A percentile compares a stretch with the other conserved stretches of the same genome.
Conservation (phyloP, 1,140 invertebrate species). For the Myzus persicae region DNA sequence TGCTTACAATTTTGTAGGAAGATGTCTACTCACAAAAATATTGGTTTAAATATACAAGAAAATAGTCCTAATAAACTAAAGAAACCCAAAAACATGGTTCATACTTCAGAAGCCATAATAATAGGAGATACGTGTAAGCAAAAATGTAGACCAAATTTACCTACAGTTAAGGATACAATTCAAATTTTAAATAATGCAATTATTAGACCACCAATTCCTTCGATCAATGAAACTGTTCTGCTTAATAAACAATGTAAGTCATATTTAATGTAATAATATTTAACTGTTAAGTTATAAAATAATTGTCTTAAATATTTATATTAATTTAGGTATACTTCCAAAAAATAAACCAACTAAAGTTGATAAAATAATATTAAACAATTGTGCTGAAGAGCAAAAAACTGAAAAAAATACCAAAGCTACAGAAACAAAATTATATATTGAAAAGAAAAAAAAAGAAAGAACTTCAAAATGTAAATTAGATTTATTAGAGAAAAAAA, state of each 20-base stretch:
- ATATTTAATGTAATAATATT: background rate
- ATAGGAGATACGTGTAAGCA: background rate
- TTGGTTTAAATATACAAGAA: background rate
- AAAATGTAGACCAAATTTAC: background rate
- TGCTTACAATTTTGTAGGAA: background rate
- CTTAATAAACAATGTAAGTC: background rate
- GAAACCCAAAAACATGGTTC: background rate
- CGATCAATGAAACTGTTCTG: slow-evolving; percentile 11
- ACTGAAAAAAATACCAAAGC: background rate
- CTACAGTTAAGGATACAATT: slow-evolving; percentile 17
- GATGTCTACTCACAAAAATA: background rate
- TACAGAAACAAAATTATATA: background rate
- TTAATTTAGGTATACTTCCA: background rate
- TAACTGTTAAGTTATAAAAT: background rate
- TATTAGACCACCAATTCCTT: background rate
- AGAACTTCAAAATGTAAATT: background rate
- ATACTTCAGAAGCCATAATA: slow-evolving; percentile 15
- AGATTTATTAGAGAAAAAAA: slow-evolving; percentile 31
- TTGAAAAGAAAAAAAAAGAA: slow-evolving; percentile 23
- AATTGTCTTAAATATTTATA: background rate
- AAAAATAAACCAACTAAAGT: background rate
- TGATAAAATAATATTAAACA: background rate
- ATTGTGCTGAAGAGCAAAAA: background rate
- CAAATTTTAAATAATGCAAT: slow-evolving; percentile 8
- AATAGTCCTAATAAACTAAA: background rate